Evolutionary conservation across 2,888 invertebrate genomes (phyloP), one percentile per base, ranked within the genome.

Genomic region (Hipparchia semele): DNA sequence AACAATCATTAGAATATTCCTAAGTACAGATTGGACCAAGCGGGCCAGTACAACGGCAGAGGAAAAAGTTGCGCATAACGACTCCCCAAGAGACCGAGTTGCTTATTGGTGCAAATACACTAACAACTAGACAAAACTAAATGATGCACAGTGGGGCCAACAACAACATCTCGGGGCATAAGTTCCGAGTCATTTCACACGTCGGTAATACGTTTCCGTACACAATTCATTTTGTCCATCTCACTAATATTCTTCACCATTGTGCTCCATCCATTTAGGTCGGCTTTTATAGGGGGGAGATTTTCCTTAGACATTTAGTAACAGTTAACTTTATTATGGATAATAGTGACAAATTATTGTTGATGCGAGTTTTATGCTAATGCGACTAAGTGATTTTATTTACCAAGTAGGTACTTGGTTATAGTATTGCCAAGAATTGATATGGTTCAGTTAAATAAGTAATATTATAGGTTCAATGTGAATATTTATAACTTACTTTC

Each of bases 361-460:
- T 84, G 83, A 88, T 86, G 80, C 84, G 80, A 83, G 85, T 87
- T 86, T 90, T 89, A 91, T 91, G 91, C 80, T 87, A 90, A 91
- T 90, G 73, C 78, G 13, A 33, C 12, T 65, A 79, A 77, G 70
- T 68, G 72, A 71, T 74, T 62, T 73, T 70, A 66, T 73, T 70
- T 53, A 66, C 66, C 13, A 45, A 5, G 39, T 39, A 39, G 46
- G 46, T 6, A 49, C 39, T 39, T 13, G 10, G 59, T 23, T 10
- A 49, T 9, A 49, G 49, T 33, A 51, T 62, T 62, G 46, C 13
- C 13, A 49, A 49, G 51, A 23, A 51, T 62, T 62, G 46, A 3
- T 49, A 49, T 64, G 49, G 64, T n/a, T 51, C 51, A 12, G 53
- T 53, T 65, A 10, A 33, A 33, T 51, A 33, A 6, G 9, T 60